Evolutionary conservation across 2,888 invertebrate genomes (phyloP), one percentile per base, ranked within the genome.

Genomic region (Chromoteleia sp.): DNA sequence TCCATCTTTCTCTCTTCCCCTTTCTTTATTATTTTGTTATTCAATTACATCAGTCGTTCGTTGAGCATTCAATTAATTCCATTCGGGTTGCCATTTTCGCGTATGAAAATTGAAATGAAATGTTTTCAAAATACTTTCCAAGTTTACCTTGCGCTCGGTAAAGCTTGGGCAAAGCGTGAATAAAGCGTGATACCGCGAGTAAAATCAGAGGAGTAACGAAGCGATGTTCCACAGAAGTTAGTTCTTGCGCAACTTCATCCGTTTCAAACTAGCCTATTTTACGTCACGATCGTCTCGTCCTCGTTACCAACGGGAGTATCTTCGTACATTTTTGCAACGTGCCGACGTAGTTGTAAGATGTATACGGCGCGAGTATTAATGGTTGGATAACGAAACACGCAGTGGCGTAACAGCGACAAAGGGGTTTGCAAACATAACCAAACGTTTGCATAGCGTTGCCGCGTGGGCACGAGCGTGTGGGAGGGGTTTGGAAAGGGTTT

Each of bases 371-470:
- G 30, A 15, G 52, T 61, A 30, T 39, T 79, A 81, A 73, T 80
- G 79, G 82, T 75, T 65, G 80, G 63, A 80, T 83, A 76, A 82
- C 84, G 83, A 81, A 84, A 82, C 82, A 83, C 84, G 83, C 78
- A 30, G 65, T 52, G 74, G 30, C 63, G 65, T 70, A 63, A 65
- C 61, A 68, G 63, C 59, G 73, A 67, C 76, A 76, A 83, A 85
- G 63, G 86, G 85, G 84, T 88, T 86, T 77, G 87, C 86, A 87
- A 88, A 87, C 85, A 87, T 82, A 79, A 71, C 30, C 84, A 65
- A 85, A 87, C 83, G 84, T 87, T 88, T 86, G 88, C 88, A 81
- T 79, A 87, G 84, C 82, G 73, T 6, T 67, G 79, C 75, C 78
- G 75, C 67, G 78, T 67, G 75, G 67, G 78, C 67, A 39, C 45